A percentile compares a stretch with the other conserved stretches of the same genome.
These are phyloP conservation scores for Polyodon spathula DNA, from an alignment of 2,113 vertebrate genomes.

Conservation along the genomic window DNA sequence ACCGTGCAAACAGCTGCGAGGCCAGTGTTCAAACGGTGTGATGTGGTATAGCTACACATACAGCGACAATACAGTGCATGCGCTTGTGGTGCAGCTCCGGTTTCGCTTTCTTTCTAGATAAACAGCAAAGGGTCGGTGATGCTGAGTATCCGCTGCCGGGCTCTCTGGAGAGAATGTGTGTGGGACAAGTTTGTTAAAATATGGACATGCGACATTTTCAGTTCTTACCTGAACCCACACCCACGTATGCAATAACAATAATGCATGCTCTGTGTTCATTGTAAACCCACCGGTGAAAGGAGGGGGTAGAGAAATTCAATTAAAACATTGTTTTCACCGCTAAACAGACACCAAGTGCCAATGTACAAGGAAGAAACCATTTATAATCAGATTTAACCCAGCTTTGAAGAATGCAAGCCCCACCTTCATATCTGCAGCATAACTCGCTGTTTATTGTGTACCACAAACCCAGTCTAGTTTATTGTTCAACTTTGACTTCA, in stretches of 20 bases:
- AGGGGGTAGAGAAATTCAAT: too few species aligned
- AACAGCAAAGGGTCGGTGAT: slow-evolving; percentile 27
- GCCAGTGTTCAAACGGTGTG: background rate
- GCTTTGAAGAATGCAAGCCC: too few species aligned
- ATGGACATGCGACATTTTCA: slow-evolving; percentile 31
- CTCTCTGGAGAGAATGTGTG: slow-evolving; percentile 24
- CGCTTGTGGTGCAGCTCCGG: background rate
- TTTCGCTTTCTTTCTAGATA: slow-evolving; percentile 13
- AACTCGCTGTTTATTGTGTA: too few species aligned
- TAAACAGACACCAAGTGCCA: too few species aligned
- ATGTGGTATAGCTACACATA: background rate
- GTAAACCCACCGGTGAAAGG: too few species aligned
- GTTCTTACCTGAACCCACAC: slow-evolving; percentile 27
- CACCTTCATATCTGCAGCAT: too few species aligned
- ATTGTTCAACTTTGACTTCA: too few species aligned
- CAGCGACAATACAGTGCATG: background rate
- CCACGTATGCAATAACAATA: slow-evolving; percentile 10
- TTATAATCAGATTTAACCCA: too few species aligned
- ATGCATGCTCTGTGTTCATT: background rate
- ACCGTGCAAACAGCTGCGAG: background rate
- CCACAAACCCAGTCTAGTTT: too few species aligned
- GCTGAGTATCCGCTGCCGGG: slow-evolving; percentile 19
- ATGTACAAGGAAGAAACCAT: too few species aligned
- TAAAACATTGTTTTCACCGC: too few species aligned
- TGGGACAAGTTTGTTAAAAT: slow-evolving; percentile 31